Base-by-base conservation (phyloP, 2,113 vertebrate genomes). In the Donacobius atricapilla region DNA sequence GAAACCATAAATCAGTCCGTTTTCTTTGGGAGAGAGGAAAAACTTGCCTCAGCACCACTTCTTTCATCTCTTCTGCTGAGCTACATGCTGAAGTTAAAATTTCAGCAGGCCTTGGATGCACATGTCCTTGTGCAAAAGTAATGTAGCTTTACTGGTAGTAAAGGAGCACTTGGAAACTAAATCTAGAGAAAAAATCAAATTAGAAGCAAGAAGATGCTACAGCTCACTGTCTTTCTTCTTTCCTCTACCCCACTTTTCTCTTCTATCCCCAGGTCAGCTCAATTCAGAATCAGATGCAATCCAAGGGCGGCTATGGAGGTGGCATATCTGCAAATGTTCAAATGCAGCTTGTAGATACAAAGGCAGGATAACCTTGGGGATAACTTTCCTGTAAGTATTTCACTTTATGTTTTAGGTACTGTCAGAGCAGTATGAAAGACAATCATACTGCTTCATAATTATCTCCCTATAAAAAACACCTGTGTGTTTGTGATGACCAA, bases 231-330 rank as follows among this genome's bases (percentile, higher is more conserved):
- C 18, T 22, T 72, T 66, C n/a, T 89, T 69, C 21, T 82, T 85
- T 63, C 56, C 51, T 80, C 24, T 71, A 13, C 8, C 12, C 1
- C 0, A 0, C 23, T 56, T 57, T 90, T 54, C 30, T 40, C 9
- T 48, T 93, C 20, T 85, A 7, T 76, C 58, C 91, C 7, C 44
- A 99, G 98, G 99, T 99, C 81, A 99, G 98, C 95, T 99, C 99
- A 66, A 98, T 99, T 96, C 98, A 99, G 97, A 99, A 98, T 90
- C 98, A 99, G 93, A 99, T 99, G 99, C 99, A 99, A 89, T 99
- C 99, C 76, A 99, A 99, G 90, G 99, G 99, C 13, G 99, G 99
- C 47, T 99, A 99, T 7, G 98, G 97, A 48, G 98, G 98, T 11
- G 98, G 98, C 11, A 97, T 98, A 97, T 95, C 98, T 45, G 98